Base-by-base conservation (phyloP, 1,140 invertebrate species). In the Papilio dardanus region DNA sequence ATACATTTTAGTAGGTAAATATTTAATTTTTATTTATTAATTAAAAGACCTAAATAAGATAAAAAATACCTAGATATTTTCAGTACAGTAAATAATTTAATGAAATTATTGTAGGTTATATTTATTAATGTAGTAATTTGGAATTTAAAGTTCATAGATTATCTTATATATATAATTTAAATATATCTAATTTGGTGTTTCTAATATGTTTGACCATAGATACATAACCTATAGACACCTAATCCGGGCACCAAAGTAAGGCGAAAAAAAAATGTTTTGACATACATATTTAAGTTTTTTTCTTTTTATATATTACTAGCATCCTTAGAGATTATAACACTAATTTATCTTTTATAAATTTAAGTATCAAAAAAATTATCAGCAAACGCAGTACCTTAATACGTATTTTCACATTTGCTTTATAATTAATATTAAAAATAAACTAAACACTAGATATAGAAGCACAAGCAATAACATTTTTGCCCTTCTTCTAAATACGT, bases 321-420 rank as follows among this genome's bases (percentile, higher is more conserved):
- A 62, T 62, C 10, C 24, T 28, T 28, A 62, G 2, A 62, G 24
- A 28, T 12, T 62, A 12, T 28, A 14, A 62, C 54, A 62, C 54
- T 62, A 62, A 62, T 28, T 62, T 58, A 58, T 28, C 5, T 62
- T 62, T 62, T 30, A 62, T 62, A 62, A 62, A 30, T 62, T 28
- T 28, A 28, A 62, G 54, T 62, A 62, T 62, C 24, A 28, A 62
- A 58, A 58, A 58, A 58, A 24, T 28, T 1, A 19, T 7, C n/a
- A 30, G 54, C 24, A 62, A 62, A 28, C 54, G 54, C 12, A 12
- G 19, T 54, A 54, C 42, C 42, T 19, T 46, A 10, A 37, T 37
- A 35, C n/a, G 42, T 46, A 19, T n/a, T 46, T 46, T 46, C n/a
- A 46, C n/a, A 46, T 46, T 46, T 46, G 16, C 16, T 16, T 19